Conservation (phyloP, 1,140 invertebrate genomes). For the Daktulosphaira vitifoliae region DNA sequence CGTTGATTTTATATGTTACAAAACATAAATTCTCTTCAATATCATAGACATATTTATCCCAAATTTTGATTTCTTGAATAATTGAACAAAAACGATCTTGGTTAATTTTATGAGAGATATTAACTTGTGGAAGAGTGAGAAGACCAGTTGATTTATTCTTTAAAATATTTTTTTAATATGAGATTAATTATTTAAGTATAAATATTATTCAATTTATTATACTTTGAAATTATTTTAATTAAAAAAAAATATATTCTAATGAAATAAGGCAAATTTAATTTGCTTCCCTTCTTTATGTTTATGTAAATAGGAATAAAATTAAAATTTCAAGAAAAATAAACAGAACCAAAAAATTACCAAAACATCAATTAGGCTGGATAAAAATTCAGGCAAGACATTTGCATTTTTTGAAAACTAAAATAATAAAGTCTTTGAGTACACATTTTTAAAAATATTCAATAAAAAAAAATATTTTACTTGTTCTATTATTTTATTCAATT, state of each 20-base stretch:
- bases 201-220: not conserved
- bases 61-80: slow-evolving; percentile 2
- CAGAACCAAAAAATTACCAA: not conserved
- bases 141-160: not conserved
- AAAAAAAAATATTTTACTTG: too few relatives aligned
- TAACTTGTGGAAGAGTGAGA: not conserved
- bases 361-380: not conserved
- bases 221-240: not conserved
- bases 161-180: not conserved
- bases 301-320: too few relatives aligned
- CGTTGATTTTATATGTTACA: not conserved
- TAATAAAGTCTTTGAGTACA: not conserved
- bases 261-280: too few relatives aligned
- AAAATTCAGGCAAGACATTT: not conserved
- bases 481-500: too few relatives aligned
- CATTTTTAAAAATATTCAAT: too few relatives aligned
- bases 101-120: not conserved
- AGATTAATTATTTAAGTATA: not conserved
- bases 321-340: not conserved
- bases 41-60: not conserved
- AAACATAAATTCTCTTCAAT: slow-evolving; percentile 7
- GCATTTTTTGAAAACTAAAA: slow-evolving; percentile 7
- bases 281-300: too few relatives aligned
- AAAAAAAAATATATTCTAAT: not conserved
- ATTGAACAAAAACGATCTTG: not conserved